Conservation (phyloP, 2,113 vertebrate species). For the Sorex araneus region DNA sequence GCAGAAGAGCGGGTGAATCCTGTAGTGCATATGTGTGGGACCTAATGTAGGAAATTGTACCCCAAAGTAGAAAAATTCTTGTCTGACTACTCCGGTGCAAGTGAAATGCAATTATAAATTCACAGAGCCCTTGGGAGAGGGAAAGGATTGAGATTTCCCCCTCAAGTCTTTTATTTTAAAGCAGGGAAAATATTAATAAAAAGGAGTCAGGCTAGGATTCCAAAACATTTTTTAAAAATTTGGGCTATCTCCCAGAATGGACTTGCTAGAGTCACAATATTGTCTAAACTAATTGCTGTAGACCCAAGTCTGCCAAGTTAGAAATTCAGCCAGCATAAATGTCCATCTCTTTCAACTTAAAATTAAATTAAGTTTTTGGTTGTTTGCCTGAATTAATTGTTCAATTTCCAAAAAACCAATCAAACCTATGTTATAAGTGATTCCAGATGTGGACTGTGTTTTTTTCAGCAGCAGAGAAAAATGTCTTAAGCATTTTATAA, state of each 20-base stretch:
- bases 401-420: conserved; percentile 57
- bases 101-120: conserved; percentile 7
- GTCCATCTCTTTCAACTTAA: conserved; percentile 54
- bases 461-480: conserved; percentile 52
- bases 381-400: conserved; percentile 74
- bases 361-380: conserved; percentile 69
- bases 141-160: background rate
- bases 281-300: conserved; percentile 39
- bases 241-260: background rate
- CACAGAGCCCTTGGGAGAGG: background rate
- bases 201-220: background rate
- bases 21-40: too few species aligned
- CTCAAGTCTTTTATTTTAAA: background rate
- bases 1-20: background rate
- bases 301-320: conserved; percentile 11
- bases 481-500: conserved; percentile 58
- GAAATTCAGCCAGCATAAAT: conserved; percentile 2
- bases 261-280: conserved; percentile 35
- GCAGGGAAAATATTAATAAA: conserved; percentile 42
- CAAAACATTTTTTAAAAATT: conserved; percentile 51
- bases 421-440: conserved; percentile 64
- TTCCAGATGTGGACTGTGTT: conserved; percentile 57
- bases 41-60: background rate
- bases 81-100: background rate
- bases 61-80: background rate